These are phyloP conservation scores for Actinostola sp. DNA, from an alignment of 92 coral and sea anemone species.

Conservation along the genomic window DNA sequence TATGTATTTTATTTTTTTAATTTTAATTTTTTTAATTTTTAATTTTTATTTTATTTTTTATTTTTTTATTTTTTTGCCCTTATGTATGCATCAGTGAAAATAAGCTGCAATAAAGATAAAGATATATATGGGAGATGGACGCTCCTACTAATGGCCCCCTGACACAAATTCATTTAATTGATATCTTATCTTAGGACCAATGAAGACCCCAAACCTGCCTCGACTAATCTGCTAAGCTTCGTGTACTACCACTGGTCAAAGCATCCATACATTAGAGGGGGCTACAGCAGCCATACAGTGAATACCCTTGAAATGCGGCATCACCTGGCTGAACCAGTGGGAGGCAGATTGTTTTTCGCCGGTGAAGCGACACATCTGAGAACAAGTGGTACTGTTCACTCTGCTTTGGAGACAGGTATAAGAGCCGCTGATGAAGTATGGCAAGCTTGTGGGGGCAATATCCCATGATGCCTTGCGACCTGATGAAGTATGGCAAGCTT, in stretches of 20 bases:
- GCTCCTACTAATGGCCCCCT: no score
- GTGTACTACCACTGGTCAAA: conserved; percentile 92
- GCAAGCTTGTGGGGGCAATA: neutral
- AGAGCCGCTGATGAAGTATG: conserved; percentile 78
- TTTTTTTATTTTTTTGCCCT: no score
- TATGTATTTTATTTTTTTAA: no score
- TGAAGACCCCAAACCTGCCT: conserved; percentile 64
- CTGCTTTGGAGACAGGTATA: conserved; percentile 89
- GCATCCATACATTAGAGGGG: conserved; percentile 91
- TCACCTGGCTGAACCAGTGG: conserved; percentile 77
- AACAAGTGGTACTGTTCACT: conserved; percentile 71
- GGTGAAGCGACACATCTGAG: conserved; percentile 88
- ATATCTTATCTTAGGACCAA: conserved; percentile 51
- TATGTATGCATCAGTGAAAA: no score
- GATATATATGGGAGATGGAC: no score
- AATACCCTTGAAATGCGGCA: conserved; percentile 76
- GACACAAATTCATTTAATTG: neutral
- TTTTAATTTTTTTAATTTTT: no score
- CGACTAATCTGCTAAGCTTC: conserved; percentile 57
- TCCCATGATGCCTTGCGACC: no score
- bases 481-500: no score
- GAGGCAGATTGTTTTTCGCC: conserved; percentile 79
- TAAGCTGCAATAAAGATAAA: no score
- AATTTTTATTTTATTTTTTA: no score
- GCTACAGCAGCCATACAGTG: conserved; percentile 87